Conservation (phyloP, 2,888 invertebrate species). For the Aphodius granarius region DNA sequence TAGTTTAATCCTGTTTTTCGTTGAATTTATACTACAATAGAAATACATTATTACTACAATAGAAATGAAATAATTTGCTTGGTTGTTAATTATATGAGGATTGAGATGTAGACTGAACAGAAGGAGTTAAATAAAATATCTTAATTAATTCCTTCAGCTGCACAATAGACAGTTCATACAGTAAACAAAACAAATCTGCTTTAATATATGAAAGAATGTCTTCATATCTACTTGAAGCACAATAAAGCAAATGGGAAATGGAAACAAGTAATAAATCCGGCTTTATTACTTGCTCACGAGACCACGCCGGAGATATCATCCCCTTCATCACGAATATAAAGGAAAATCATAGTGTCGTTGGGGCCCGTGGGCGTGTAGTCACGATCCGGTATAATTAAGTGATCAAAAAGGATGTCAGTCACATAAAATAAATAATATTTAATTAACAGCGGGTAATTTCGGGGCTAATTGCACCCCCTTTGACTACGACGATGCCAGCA, state of each 20-base stretch:
- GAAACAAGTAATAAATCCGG: not conserved
- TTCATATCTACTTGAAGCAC: not conserved
- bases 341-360: not conserved
- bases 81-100: too few relatives aligned
- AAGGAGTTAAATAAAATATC: too few relatives aligned
- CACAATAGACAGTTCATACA: too few relatives aligned
- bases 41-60: too few relatives aligned
- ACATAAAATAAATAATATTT: slow-evolving; percentile 24
- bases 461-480: slow-evolving; percentile 18
- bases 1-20: too few relatives aligned
- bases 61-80: too few relatives aligned
- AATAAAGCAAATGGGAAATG: not conserved
- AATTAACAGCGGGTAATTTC: slow-evolving; percentile 22
- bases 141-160: too few relatives aligned
- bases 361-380: not conserved
- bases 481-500: not conserved
- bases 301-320: not conserved
- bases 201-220: not conserved
- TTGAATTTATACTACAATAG: too few relatives aligned
- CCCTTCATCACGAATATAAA: not conserved
- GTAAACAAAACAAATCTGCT: too few relatives aligned
- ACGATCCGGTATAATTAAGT: not conserved
- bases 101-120: too few relatives aligned
- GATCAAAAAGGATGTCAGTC: slow-evolving; percentile 13
- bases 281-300: not conserved